These are phyloP conservation scores for Odontocerum albicorne DNA, from an alignment of 2,888 invertebrate genomes.

Conservation along the genomic window DNA sequence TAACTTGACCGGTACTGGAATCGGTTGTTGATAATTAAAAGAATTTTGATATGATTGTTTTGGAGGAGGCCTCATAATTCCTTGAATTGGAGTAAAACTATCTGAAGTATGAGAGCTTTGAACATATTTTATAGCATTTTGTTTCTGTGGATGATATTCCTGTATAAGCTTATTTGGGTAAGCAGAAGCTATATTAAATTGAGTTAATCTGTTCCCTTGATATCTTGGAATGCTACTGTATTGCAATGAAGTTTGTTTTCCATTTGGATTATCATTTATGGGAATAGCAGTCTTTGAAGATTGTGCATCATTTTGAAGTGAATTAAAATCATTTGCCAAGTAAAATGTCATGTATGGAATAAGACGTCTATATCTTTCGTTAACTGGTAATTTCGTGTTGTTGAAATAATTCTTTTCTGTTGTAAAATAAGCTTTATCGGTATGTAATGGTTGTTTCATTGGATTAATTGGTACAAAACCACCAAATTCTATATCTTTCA, in stretches of 20 bases:
- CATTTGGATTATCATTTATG: slow-evolving; percentile 46
- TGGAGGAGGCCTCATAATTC: slow-evolving; percentile 25
- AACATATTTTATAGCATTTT: slow-evolving; percentile 41
- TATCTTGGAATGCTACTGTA: slow-evolving; percentile 52
- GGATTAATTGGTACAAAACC: slow-evolving; percentile 43
- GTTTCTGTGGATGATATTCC: slow-evolving; percentile 43
- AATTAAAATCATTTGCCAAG: slow-evolving; percentile 60
- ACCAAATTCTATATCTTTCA: slow-evolving; percentile 46
- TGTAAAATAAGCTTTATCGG: slow-evolving; percentile 31
- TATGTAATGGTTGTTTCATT: slow-evolving; percentile 41
- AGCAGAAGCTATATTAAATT: slow-evolving; percentile 53
- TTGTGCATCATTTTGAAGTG: slow-evolving; percentile 41
- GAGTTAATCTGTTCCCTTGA: slow-evolving; percentile 53
- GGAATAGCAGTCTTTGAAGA: slow-evolving; percentile 40
- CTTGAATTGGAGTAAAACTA: slow-evolving; percentile 14
- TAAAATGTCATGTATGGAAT: slow-evolving; percentile 86
- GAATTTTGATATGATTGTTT: slow-evolving; percentile 13
- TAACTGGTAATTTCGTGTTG: slow-evolving; percentile 50
- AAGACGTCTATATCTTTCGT: slow-evolving; percentile 73
- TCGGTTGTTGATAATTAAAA: slow-evolving; percentile 26
- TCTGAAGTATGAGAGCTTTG: slow-evolving; percentile 10
- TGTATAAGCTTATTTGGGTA: slow-evolving; percentile 53
- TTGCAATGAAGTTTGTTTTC: slow-evolving; percentile 45
- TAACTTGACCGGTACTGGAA: slow-evolving; percentile 29
- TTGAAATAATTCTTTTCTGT: slow-evolving; percentile 32